These are phyloP conservation scores for Cephalotes varians DNA, from an alignment of 2,888 invertebrate species.

Conservation along the genomic window DNA sequence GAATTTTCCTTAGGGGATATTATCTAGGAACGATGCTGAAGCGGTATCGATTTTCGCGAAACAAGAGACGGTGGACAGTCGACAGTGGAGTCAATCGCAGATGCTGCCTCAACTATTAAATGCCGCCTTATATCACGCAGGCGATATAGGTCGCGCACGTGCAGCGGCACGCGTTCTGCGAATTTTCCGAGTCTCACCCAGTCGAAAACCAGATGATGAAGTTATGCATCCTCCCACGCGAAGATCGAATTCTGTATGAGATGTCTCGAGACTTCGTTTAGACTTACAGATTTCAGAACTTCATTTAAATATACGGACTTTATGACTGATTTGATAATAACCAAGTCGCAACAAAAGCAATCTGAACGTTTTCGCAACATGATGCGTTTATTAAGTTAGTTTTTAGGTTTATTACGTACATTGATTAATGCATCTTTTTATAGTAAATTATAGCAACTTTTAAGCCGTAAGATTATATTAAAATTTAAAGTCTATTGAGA, in stretches of 20 bases:
- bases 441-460: not conserved
- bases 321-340: not conserved
- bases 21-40: not conserved
- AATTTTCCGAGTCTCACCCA: constrained; percentile 46
- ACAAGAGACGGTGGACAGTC: constrained; percentile 31
- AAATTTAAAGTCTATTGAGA: not conserved
- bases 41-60: constrained; percentile 37
- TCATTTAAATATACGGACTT: not conserved
- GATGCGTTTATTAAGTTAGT: not conserved
- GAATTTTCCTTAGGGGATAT: not conserved
- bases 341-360: not conserved
- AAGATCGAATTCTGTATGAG: constrained; percentile 14
- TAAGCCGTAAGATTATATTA: not conserved
- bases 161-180: constrained; percentile 48
- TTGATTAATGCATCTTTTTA: not conserved
- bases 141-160: constrained; percentile 52
- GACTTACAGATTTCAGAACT: not conserved
- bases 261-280: not conserved
- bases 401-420: not conserved
- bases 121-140: constrained; percentile 46
- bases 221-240: constrained; percentile 20
- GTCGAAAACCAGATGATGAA: constrained; percentile 50
- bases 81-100: constrained; percentile 43
- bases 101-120: constrained; percentile 44
- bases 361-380: not conserved